phyloP scores from a whole-genome alignment of 2,888 invertebrate genomes.

The Lithosia quadra region DNA sequence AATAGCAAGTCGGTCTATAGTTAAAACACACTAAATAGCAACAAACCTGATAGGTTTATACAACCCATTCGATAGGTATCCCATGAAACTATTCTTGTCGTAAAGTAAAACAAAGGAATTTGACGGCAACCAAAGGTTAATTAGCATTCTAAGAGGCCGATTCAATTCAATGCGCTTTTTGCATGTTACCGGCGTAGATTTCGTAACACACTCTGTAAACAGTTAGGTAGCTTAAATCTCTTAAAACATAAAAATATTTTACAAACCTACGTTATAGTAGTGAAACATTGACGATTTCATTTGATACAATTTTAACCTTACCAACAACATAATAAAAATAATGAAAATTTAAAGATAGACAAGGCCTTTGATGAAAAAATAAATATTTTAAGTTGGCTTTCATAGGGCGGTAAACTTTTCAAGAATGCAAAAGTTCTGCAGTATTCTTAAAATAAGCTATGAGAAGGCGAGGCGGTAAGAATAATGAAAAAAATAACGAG shows the following conservation, averaged over 20 bases:
- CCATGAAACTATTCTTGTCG: neutral
- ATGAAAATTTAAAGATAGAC: neutral
- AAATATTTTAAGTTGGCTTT: neutral
- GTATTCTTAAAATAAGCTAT: neutral
- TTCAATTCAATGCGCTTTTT: conserved; percentile 41
- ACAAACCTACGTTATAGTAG: neutral
- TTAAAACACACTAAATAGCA: neutral
- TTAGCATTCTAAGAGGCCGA: conserved; percentile 36
- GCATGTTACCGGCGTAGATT: conserved; percentile 20
- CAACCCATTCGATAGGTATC: neutral
- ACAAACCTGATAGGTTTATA: neutral
- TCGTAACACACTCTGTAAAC: conserved; percentile 33
- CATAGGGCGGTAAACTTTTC: neutral
- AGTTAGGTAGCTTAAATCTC: neutral
- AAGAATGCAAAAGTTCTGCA: neutral
- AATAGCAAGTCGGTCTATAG: too few species aligned
- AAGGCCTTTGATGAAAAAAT: neutral
- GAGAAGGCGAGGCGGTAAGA: neutral
- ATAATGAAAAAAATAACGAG: neutral
- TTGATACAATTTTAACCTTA: neutral
- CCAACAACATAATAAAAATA: neutral
- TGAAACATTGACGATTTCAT: neutral
- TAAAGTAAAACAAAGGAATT: conserved; percentile 34
- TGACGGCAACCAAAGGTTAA: conserved; percentile 31
- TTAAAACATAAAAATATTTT: neutral